Base-by-base conservation (phyloP, 2,797 vertebrate species). In the Myoxocephalus aenaeus region DNA sequence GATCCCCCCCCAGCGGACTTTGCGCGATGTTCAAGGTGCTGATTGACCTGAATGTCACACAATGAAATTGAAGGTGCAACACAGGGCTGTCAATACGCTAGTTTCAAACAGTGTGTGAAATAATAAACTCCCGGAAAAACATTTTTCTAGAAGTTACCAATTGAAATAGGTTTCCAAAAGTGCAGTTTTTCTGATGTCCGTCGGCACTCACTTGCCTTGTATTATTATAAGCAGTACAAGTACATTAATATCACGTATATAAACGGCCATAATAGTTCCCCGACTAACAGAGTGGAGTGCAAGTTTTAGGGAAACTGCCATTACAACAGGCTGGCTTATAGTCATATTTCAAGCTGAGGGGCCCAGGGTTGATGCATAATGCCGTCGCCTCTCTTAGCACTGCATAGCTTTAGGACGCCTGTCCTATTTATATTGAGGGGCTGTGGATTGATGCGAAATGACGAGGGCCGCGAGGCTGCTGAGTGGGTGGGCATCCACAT, bases 361-460 rank as follows among this genome's bases (percentile, higher is more conserved):
- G 86, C 90, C 89, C 85, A 78, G 88, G 89, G 90, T 92, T 63
- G 77, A 80, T 83, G 88, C 84, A 89, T 92, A 89, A 93, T 92
- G 92, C 90, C 87, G 63, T 78, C 71, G 83, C 90, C 76, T 87
- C 92, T 91, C 89, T 80, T 89, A 91, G 84, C 75, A 68, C 74
- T 64, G 76, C 58, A 87, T 94, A 79, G 93, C 95, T 95, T 91
- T 83, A 94, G 94, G 94, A 94, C 59, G 87, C 81, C 88, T 93
- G 90, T 93, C 91, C 93, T 95, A 94, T 94, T 95, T 95, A 94
- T 95, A 95, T 94, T 93, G 93, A 94, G 91, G 90, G 91, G 78
- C 90, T 73, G 87, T 93, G 91, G 94, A 95, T 93, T 95, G 94
- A 96, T 96, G 94, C 79, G 87, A 94, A 94, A 92, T 93, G 95